Conservation (phyloP, 2,888 invertebrate species). For the Halictus ligatus region DNA sequence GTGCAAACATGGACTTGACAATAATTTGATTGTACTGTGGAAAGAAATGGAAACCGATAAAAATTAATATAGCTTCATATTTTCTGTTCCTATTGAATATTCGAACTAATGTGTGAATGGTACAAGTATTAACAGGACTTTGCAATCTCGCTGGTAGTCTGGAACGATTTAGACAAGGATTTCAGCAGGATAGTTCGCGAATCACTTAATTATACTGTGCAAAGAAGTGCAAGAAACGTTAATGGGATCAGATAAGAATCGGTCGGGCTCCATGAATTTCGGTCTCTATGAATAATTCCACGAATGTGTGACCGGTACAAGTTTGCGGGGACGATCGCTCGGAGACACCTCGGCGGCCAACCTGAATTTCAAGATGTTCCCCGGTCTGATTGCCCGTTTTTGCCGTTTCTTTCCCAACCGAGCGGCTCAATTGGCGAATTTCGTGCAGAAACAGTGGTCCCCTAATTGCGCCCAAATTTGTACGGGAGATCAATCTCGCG, state of each 20-base stretch:
- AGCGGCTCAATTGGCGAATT: not conserved
- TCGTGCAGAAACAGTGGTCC: slow-evolving; percentile 3
- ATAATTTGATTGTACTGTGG: too few species aligned
- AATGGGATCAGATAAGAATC: not conserved
- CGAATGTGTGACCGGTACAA: slow-evolving; percentile 4
- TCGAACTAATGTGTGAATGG: not conserved
- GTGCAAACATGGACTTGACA: too few species aligned
- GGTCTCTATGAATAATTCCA: slow-evolving; percentile 2
- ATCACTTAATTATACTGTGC: slow-evolving; percentile 1
- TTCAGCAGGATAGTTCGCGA: not conserved
- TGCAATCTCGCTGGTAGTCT: not conserved
- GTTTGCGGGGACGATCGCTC: not conserved
- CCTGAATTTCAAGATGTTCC: slow-evolving; percentile 5
- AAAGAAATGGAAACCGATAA: too few species aligned
- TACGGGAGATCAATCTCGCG: slow-evolving; percentile 31
- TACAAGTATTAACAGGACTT: not conserved
- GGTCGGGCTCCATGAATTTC: not conserved
- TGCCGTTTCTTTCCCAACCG: slow-evolving; percentile 9
- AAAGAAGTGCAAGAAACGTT: not conserved
- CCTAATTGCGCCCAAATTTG: slow-evolving; percentile 17
- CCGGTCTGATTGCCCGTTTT: not conserved
- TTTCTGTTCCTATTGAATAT: not conserved
- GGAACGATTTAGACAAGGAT: not conserved
- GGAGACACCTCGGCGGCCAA: not conserved
- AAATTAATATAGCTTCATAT: too few species aligned